Evolutionary conservation across 2,113 vertebrate species (phyloP).

Genomic region (Xyliphius kryptos): DNA sequence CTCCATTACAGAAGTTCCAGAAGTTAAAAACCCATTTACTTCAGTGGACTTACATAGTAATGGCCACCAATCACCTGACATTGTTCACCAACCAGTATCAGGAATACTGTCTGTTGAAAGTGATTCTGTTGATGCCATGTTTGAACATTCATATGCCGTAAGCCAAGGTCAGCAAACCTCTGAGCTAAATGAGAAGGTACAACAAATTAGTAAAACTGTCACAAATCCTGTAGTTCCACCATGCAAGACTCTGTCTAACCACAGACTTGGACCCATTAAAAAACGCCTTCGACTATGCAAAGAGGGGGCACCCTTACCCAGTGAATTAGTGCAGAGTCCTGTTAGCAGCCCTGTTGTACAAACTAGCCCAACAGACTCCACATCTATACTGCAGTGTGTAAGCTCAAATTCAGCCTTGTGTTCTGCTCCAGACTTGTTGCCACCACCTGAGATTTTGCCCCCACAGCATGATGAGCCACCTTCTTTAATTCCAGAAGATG

Average conservation of each 20-base stretch:
- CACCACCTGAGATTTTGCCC: constrained; percentile 38
- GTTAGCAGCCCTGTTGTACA: constrained; percentile 29
- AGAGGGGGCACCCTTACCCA: constrained; percentile 41
- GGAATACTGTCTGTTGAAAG: constrained; percentile 58
- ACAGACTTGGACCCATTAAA: constrained; percentile 63
- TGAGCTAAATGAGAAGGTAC: constrained; percentile 48
- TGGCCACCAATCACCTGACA: constrained; percentile 75
- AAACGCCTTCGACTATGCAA: constrained; percentile 61
- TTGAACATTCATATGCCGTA: constrained; percentile 90
- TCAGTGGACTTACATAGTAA: constrained; percentile 73
- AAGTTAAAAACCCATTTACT: constrained; percentile 77
- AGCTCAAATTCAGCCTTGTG: constrained; percentile 43
- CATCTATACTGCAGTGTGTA: no score
- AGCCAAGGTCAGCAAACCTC: constrained; percentile 53
- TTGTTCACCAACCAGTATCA: constrained; percentile 55
- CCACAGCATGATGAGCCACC: constrained; percentile 54
- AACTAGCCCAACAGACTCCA: constrained; percentile 31
- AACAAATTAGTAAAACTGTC: constrained; percentile 45
- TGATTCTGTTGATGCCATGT: constrained; percentile 77
- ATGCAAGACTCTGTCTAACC: constrained; percentile 48
- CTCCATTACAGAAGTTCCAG: constrained; percentile 87
- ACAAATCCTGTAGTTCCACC: constrained; percentile 45
- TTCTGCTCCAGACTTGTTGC: constrained; percentile 29
- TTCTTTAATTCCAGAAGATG: constrained; percentile 55
- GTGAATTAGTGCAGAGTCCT: constrained; percentile 38